These are phyloP conservation scores for Phengaris arion DNA, from an alignment of 2,888 invertebrate species.

Conservation along the genomic window DNA sequence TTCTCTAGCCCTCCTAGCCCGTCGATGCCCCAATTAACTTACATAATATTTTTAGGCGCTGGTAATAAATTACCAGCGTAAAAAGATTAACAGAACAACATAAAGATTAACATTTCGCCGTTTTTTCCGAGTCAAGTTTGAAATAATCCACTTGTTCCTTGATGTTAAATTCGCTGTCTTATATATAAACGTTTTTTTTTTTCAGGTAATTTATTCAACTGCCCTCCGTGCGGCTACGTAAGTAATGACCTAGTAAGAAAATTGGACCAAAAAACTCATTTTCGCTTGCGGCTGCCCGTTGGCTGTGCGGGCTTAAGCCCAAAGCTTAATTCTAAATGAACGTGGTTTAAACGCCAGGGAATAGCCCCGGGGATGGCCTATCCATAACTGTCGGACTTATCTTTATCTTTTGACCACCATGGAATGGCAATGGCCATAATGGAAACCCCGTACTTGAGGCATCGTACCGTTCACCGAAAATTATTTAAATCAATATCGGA, in stretches of 20 bases:
- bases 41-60: no score
- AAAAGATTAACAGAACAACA: background rate
- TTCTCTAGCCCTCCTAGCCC: no score
- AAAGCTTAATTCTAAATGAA: slow-evolving; percentile 25
- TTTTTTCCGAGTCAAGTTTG: background rate
- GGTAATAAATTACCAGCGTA: no score
- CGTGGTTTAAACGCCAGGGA: slow-evolving; percentile 24
- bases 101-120: background rate
- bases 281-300: slow-evolving; percentile 25
- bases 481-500: no score
- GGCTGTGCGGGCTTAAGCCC: background rate
- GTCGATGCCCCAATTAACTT: no score
- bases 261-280: slow-evolving; percentile 31
- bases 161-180: slow-evolving; percentile 11
- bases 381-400: slow-evolving; percentile 27
- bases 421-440: no score
- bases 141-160: background rate
- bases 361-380: slow-evolving; percentile 25
- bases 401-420: slow-evolving; percentile 18
- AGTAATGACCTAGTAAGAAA: slow-evolving; percentile 30
- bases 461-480: background rate
- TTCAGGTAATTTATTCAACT: slow-evolving; percentile 26
- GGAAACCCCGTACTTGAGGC: slow-evolving; percentile 7
- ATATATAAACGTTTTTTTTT: slow-evolving; percentile 23
- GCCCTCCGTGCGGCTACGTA: slow-evolving; percentile 25